Percentiles rank a stretch among this genome's conserved stretches.
These are phyloP conservation scores for Poicephalus gulielmi DNA, from an alignment of 2,113 vertebrate genomes.

Conservation along the genomic window DNA sequence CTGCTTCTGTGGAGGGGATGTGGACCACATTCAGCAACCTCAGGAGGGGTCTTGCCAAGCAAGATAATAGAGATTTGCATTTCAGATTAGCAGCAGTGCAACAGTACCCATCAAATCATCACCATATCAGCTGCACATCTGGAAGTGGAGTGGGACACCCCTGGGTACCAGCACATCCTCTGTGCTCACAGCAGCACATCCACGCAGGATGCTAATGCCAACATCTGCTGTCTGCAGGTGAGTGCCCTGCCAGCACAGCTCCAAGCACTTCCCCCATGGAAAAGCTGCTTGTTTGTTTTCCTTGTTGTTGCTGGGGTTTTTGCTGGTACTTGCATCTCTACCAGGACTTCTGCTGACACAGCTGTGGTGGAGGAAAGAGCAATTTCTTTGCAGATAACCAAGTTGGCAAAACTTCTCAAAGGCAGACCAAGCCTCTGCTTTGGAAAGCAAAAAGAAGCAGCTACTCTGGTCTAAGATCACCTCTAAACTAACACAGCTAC, in stretches of 20 bases:
- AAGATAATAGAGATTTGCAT: not conserved
- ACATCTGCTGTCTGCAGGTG: not conserved
- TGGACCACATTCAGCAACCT: not conserved
- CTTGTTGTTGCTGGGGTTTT: not conserved
- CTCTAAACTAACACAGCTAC: not conserved
- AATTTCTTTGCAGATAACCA: not conserved
- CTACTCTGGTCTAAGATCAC: not conserved
- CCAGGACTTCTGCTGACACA: conserved; percentile 19
- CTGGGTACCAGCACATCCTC: not conserved
- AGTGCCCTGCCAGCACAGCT: not conserved
- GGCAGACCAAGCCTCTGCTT: not conserved
- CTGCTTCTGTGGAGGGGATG: not conserved
- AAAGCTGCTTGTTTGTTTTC: not conserved
- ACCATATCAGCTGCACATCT: fast-evolving
- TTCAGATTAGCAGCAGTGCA: not conserved
- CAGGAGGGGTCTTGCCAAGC: not conserved
- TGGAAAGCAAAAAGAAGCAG: conserved; percentile 23
- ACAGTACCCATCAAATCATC: not conserved
- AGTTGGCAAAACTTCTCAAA: not conserved
- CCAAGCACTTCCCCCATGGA: fast-evolving
- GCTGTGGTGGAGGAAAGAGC: not conserved
- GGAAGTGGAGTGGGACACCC: not conserved
- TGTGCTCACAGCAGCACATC: not conserved
- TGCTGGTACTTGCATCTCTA: not conserved
- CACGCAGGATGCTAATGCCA: not conserved